A percentile compares a stretch with the other conserved stretches of the same genome.
These are phyloP conservation scores for Ormyrus thymus DNA, from an alignment of 2,888 invertebrate genomes.

Conservation along the genomic window DNA sequence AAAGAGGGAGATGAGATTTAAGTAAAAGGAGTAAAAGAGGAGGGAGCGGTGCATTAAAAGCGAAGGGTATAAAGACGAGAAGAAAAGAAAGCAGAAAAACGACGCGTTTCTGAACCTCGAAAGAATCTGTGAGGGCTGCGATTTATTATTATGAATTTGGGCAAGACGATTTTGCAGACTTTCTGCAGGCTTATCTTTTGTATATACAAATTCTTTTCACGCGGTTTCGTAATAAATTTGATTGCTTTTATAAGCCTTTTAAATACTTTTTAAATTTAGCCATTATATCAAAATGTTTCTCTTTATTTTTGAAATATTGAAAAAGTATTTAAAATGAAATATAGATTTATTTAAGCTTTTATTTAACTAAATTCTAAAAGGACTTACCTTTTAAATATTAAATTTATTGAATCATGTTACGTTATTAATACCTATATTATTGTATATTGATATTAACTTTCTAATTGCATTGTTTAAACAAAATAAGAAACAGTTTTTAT, in stretches of 20 bases:
- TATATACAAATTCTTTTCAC: background rate
- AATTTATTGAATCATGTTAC: background rate
- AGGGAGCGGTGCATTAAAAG: constrained; percentile 3
- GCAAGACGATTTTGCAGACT: constrained; percentile 7
- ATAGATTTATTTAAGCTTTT: background rate
- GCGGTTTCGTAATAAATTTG: background rate
- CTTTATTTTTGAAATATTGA: no score
- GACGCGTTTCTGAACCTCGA: constrained; percentile 1
- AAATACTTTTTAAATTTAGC: background rate
- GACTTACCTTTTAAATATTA: background rate
- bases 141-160: constrained; percentile 19
- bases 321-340: no score
- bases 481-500: background rate
- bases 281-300: background rate
- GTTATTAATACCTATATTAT: no score
- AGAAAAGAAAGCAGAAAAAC: constrained; percentile 7
- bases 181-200: constrained; percentile 11
- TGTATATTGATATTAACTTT: no score
- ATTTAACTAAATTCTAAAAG: background rate
- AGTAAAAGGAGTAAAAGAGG: background rate
- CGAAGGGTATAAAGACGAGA: background rate
- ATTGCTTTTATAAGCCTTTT: background rate
- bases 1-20: no score
- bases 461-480: no score
- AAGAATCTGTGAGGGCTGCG: constrained; percentile 9